These are phyloP conservation scores for Tetramorium simillimum DNA, from an alignment of 1,140 invertebrate species.

Conservation along the genomic window DNA sequence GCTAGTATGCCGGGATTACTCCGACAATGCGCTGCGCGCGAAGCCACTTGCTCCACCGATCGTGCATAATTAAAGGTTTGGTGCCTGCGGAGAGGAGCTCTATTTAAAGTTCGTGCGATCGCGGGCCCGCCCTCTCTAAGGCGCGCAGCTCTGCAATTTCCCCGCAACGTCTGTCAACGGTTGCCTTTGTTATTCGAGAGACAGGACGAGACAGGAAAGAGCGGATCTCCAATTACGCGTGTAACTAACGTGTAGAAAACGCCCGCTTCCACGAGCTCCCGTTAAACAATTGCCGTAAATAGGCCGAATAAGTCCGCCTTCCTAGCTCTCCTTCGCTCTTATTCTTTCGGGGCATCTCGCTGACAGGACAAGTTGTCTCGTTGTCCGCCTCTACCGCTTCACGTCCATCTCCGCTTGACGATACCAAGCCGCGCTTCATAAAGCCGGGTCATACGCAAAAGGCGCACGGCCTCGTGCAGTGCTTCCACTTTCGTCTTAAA, in stretches of 20 bases:
- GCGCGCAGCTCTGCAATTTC: slow-evolving; percentile 62
- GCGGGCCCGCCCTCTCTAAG: slow-evolving; percentile 23
- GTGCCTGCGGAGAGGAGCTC: slow-evolving; percentile 10
- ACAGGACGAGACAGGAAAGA: slow-evolving; percentile 50
- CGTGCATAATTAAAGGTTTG: slow-evolving; percentile 40
- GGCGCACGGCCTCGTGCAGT: not conserved
- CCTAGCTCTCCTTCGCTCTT: slow-evolving; percentile 24
- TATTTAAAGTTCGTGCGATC: slow-evolving; percentile 42
- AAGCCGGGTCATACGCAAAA: slow-evolving; percentile 25
- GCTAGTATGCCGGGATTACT: not conserved
- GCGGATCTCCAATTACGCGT: slow-evolving; percentile 62
- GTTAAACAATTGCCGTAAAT: slow-evolving; percentile 64
- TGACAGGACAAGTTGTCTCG: slow-evolving; percentile 33
- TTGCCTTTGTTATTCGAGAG: slow-evolving; percentile 33
- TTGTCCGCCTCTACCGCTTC: not conserved
- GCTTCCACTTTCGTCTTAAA: slow-evolving; percentile 42
- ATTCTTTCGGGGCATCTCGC: slow-evolving; percentile 29
- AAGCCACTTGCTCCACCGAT: slow-evolving; percentile 30
- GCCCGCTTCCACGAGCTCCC: slow-evolving; percentile 21
- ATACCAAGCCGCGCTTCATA: not conserved
- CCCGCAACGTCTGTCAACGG: slow-evolving; percentile 48
- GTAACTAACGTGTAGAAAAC: slow-evolving; percentile 52
- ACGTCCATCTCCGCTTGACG: slow-evolving; percentile 28
- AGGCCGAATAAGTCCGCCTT: slow-evolving; percentile 52
- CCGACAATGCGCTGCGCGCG: slow-evolving; percentile 13